These are phyloP conservation scores for Limnodromus scolopaceus DNA, from an alignment of 2,797 vertebrate genomes.

Conservation along the genomic window DNA sequence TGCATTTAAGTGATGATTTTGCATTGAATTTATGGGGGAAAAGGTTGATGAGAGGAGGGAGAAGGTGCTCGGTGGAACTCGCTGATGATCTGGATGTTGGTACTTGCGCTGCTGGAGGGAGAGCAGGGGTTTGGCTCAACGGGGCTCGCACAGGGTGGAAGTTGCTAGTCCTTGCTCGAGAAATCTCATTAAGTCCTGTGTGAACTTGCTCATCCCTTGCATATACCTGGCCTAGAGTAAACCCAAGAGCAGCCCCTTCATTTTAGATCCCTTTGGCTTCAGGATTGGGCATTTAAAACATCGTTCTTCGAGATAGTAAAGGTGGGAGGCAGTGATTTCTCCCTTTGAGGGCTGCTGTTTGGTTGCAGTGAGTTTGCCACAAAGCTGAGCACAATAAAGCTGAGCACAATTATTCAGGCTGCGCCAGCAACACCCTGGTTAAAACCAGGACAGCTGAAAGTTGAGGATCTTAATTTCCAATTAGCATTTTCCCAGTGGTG, in stretches of 20 bases:
- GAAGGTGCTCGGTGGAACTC: neutral
- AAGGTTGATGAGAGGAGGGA: neutral
- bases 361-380: neutral
- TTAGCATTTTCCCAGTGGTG: rapidly evolving
- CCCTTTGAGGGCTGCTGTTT: neutral
- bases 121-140: neutral
- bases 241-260: neutral
- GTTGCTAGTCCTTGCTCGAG: neutral
- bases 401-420: neutral
- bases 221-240: neutral
- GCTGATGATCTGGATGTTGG: rapidly evolving
- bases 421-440: rapidly evolving
- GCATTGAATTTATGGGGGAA: neutral
- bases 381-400: neutral
- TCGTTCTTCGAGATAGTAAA: neutral
- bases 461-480: neutral
- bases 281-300: neutral
- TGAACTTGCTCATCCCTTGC: neutral
- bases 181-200: neutral
- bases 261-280: neutral
- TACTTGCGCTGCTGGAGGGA: neutral
- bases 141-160: neutral
- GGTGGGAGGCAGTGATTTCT: rapidly evolving
- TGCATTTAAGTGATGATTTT: neutral
- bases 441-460: neutral